These are phyloP conservation scores for Amphipoea lucens DNA, from an alignment of 2,888 invertebrate genomes.

Conservation along the genomic window DNA sequence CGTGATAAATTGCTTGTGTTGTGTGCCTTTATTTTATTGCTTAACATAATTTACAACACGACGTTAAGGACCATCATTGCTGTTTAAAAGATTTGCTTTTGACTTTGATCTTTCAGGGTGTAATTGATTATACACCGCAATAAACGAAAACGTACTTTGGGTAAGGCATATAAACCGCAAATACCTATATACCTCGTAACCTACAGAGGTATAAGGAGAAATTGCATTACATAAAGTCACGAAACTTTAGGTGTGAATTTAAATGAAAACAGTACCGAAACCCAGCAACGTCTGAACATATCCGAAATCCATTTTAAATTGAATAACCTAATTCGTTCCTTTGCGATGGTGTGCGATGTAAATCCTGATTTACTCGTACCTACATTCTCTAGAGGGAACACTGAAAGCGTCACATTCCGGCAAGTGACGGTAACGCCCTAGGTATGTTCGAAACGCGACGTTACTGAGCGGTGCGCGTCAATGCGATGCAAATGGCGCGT, in stretches of 20 bases:
- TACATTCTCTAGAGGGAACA: slow-evolving; percentile 48
- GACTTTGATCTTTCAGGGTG: slow-evolving; percentile 31
- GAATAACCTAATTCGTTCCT: slow-evolving; percentile 54
- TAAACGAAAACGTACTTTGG: background rate
- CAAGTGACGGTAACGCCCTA: slow-evolving; percentile 58
- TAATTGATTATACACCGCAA: slow-evolving; percentile 24
- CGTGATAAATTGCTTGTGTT: slow-evolving; percentile 79
- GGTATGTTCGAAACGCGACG: slow-evolving; percentile 65
- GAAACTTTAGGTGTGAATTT: slow-evolving; percentile 13
- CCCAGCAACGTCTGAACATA: slow-evolving; percentile 12
- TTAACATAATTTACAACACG: slow-evolving; percentile 75
- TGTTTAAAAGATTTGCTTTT: slow-evolving; percentile 66
- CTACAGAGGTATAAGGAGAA: background rate
- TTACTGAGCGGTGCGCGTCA: slow-evolving; percentile 66
- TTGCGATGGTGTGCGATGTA: slow-evolving; percentile 34
- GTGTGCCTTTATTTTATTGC: slow-evolving; percentile 79
- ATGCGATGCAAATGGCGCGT: slow-evolving; percentile 80
- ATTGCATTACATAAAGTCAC: slow-evolving; percentile 10
- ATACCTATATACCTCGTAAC: background rate
- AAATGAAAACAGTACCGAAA: slow-evolving; percentile 16
- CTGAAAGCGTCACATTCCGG: slow-evolving; percentile 46
- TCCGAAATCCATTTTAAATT: slow-evolving; percentile 53
- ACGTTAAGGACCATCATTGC: slow-evolving; percentile 68
- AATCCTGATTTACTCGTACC: slow-evolving; percentile 59
- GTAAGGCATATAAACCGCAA: background rate